Base-by-base conservation (phyloP, 1,140 invertebrate species). In the Dendrolimus kikuchii region DNA sequence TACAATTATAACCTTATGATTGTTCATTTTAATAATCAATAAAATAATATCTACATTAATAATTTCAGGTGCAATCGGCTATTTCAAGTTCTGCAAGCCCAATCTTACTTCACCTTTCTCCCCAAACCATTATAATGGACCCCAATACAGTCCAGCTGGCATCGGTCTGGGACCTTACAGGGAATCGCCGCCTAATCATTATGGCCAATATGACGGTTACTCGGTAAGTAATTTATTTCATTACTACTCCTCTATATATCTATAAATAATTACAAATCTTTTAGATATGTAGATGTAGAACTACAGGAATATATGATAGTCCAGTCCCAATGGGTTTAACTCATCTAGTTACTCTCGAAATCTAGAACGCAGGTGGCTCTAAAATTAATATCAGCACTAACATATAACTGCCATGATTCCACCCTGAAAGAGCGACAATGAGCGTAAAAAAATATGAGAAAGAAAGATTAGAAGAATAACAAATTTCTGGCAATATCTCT, bases 81-180 rank as follows among this genome's bases (percentile, higher is more conserved):
- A 94, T 83, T 94, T 95, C 76, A 94, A 94, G 68, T 86, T 95
- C 38, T 95, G 93, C 84, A 92, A 88, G 78, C 89, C 77, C 51
- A 90, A 88, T 77, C 23, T 23, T 23, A 88, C 69, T 5, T 91
- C 74, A 57, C 88, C 71, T 53, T 90, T 72, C 68, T 80, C 79
- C 0, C 86, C 87, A 38, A 88, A 74, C n/a, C 87, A 90, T 60
- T 86, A 86, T 62, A 74, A 64, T 9, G 88, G 89, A 41, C 90
- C 91, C 23, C 90, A 91, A 65, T 92, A 92, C 70, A 89, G 88
- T 0, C 89, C 90, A 5, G 89, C 91, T 10, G 91, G 91, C 7
- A 85, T 92, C 6, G 90, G 90, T 36, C 63, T 88, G 4, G 82
- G 88, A 40, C 89, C 84, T 8, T 91, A 90, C 64, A 88, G 81